Conservation (phyloP, 2,888 invertebrate genomes). For the Meta bourneti region DNA sequence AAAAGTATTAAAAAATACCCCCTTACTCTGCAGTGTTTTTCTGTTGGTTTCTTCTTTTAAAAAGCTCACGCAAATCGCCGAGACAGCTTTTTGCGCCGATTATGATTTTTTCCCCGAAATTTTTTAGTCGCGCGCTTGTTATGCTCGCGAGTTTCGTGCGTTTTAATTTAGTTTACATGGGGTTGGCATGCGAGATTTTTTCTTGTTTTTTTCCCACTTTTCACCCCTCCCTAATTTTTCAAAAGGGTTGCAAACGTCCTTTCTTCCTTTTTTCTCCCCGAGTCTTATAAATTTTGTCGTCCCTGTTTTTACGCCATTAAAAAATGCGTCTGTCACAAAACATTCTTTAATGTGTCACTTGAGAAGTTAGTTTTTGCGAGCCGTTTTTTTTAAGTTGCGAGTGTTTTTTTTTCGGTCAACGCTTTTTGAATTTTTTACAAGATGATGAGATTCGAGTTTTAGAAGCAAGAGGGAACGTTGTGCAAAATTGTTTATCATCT, state of each 20-base stretch:
- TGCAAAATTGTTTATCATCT: slow-evolving; percentile 50
- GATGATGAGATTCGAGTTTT: slow-evolving; percentile 40
- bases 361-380: slow-evolving; percentile 39
- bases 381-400: not conserved
- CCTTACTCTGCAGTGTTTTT: slow-evolving; percentile 8
- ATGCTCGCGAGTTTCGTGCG: slow-evolving; percentile 17
- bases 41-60: slow-evolving; percentile 60
- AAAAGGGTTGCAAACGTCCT: slow-evolving; percentile 15
- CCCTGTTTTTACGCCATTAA: slow-evolving; percentile 1
- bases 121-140: not conserved
- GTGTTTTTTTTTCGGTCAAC: slow-evolving; percentile 16
- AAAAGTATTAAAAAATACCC: slow-evolving; percentile 36
- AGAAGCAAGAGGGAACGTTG: not conserved
- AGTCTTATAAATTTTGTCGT: slow-evolving; percentile 31
- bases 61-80: slow-evolving; percentile 20
- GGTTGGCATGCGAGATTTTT: not conserved
- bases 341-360: slow-evolving; percentile 61
- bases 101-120: slow-evolving; percentile 25
- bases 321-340: slow-evolving; percentile 31
- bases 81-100: slow-evolving; percentile 11
- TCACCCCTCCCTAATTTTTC: slow-evolving; percentile 37
- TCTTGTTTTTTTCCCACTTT: not conserved
- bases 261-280: slow-evolving; percentile 1
- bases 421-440: slow-evolving; percentile 43
- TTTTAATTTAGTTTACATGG: slow-evolving; percentile 66